Evolutionary conservation across 2,888 invertebrate species (phyloP).

Genomic region (Lypha dubia): DNA sequence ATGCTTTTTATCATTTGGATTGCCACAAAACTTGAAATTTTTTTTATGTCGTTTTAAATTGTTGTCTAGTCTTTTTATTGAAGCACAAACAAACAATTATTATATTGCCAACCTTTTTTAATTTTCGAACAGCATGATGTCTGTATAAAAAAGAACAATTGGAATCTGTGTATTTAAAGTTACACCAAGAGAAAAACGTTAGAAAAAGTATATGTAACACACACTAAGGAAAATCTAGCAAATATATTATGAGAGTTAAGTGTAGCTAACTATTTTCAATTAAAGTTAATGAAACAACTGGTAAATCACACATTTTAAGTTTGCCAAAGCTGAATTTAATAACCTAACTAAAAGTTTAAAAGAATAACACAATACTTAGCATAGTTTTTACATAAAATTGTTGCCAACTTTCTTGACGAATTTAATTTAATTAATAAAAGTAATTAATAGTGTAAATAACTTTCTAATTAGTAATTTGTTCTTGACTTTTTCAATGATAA

Average conservation of each 20-base stretch:
- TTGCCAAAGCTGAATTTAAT: too few relatives aligned
- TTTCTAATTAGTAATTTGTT: not conserved
- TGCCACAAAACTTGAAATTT: conserved; percentile 1
- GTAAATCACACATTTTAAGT: too few relatives aligned
- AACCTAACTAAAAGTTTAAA: too few relatives aligned
- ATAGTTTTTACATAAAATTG: not conserved
- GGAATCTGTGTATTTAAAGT: not conserved
- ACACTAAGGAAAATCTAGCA: too few relatives aligned
- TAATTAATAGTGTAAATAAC: not conserved
- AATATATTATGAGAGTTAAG: not conserved
- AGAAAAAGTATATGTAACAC: not conserved
- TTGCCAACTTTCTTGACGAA: not conserved
- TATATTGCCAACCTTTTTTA: conserved; percentile 27
- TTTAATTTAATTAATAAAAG: not conserved
- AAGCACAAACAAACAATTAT: conserved; percentile 13
- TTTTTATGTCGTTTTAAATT: conserved; percentile 23
- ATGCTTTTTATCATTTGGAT: not conserved
- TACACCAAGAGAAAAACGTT: not conserved
- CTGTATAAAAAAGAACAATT: not conserved
- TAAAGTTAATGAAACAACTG: too few relatives aligned
- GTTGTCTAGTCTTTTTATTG: conserved; percentile 30
- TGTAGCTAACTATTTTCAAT: not conserved
- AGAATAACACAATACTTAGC: too few relatives aligned
- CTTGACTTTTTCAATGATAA: not conserved
- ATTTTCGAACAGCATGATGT: conserved; percentile 6